Evolutionary conservation across 2,113 vertebrate genomes (phyloP).

Genomic region (Ictidomys tridecemlineatus): DNA sequence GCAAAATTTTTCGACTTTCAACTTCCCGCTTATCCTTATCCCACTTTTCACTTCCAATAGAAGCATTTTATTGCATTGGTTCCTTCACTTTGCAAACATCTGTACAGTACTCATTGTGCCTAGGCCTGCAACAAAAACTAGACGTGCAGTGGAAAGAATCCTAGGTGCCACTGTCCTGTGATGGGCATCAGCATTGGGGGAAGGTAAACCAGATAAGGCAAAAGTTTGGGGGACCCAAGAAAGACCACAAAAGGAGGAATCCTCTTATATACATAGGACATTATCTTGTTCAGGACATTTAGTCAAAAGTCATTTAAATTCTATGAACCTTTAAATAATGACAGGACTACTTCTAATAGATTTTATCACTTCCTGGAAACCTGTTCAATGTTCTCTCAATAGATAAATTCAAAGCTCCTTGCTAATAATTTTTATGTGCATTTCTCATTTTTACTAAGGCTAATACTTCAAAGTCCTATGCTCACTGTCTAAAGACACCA

Average conservation of each 20-base stretch:
- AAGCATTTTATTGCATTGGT: not conserved
- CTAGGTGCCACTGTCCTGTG: fast-evolving
- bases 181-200: fast-evolving
- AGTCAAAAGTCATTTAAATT: not conserved
- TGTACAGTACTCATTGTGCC: not conserved
- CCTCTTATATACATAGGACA: not conserved
- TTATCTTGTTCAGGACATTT: not conserved
- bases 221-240: too few relatives aligned
- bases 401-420: not conserved
- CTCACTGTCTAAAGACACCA: not conserved
- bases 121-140: not conserved
- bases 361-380: not conserved
- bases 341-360: not conserved
- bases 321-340: not conserved
- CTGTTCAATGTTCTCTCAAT: not conserved
- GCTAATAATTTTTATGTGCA: not conserved
- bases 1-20: not conserved
- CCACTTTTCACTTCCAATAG: not conserved
- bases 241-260: too few relatives aligned
- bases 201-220: not conserved
- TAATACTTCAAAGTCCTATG: not conserved
- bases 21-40: not conserved
- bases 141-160: not conserved
- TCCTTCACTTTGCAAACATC: not conserved
- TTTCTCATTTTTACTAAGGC: not conserved